Evolutionary conservation across 1,140 invertebrate species (phyloP), one percentile per base, ranked within the genome.

Genomic region (Heliothis subflexa): DNA sequence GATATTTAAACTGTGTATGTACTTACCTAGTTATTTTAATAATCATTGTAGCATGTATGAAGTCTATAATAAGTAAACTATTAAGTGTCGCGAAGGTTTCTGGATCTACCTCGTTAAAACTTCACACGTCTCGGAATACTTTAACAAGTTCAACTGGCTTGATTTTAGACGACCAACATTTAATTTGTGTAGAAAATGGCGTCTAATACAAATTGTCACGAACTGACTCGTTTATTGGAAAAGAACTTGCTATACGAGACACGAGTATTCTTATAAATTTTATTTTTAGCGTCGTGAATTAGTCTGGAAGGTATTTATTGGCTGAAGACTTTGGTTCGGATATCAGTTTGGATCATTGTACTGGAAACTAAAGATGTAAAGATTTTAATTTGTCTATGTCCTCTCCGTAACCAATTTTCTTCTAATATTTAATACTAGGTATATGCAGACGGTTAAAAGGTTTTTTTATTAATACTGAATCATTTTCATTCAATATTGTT

Each of bases 41-140:
- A 54, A 71, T 18, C 40, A 66, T 66, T 66, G 33, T 75, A 75
- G 16, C 45, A 72, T 57, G n/a, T 57, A 59, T 7, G 12, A 18
- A 61, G 45, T 77, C 18, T n/a, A 40, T 79, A 54, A 64, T 74
- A 73, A 68, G 54, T 77, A 50, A 81, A 79, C 78, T 82, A 73
- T 71, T 72, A 79, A 76, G 50, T 82, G 68, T 77, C 57, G 59
- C 71, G 66, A 81, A 55, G 76, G 76, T 73, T 74, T 76, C 66
- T 77, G 64, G 61, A 82, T 78, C 21, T 78, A 77, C 64, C 85
- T 87, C 82, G 82, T 87, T 87, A 87, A 81, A 87, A 87, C 82
- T 87, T 87, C 80, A 85, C 82, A 78, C 81, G 78, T 80, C 72
- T 79, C 61, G 83, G 68, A 83, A 79, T 81, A 81, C 71, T 84